These are phyloP conservation scores for Trichoplax adhaerens DNA, from an alignment of 37 sponge, comb jelly and placozoan genomes.

Conservation along the genomic window DNA sequence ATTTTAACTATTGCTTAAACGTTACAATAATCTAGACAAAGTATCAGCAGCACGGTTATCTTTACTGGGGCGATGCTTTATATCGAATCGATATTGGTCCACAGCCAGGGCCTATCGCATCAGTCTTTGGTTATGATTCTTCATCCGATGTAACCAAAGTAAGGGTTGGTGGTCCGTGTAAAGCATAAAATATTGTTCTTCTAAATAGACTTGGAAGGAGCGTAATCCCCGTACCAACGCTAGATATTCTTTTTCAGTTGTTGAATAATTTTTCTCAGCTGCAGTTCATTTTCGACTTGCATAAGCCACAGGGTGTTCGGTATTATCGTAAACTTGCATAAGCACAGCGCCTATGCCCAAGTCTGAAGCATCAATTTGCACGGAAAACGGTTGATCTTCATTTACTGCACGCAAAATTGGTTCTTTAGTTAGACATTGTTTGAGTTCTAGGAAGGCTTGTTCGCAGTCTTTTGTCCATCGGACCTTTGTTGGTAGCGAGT, in stretches of 20 bases:
- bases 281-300: conserved; percentile 8
- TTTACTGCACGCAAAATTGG: too few species aligned
- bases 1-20: too few species aligned
- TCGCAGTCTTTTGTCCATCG: too few species aligned
- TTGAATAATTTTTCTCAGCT: conserved; percentile 12
- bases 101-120: conserved; percentile 27
- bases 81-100: conserved; percentile 17
- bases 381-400: too few species aligned
- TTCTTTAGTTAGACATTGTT: too few species aligned
- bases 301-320: conserved; percentile 22
- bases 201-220: conserved; percentile 23
- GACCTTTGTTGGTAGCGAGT: too few species aligned
- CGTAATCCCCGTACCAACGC: conserved; percentile 17
- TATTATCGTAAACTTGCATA: too few species aligned
- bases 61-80: conserved; percentile 6
- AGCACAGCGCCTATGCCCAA: too few species aligned
- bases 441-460: too few species aligned
- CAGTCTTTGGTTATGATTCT: conserved; percentile 20
- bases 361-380: too few species aligned
- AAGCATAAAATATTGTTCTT: conserved; percentile 14
- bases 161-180: conserved; percentile 37
- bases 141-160: conserved; percentile 17
- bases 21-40: not conserved
- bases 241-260: conserved; percentile 25
- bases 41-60: conserved; percentile 13